Base-by-base conservation (phyloP, 2,797 vertebrate species). In the Leptatherina wallacei region DNA sequence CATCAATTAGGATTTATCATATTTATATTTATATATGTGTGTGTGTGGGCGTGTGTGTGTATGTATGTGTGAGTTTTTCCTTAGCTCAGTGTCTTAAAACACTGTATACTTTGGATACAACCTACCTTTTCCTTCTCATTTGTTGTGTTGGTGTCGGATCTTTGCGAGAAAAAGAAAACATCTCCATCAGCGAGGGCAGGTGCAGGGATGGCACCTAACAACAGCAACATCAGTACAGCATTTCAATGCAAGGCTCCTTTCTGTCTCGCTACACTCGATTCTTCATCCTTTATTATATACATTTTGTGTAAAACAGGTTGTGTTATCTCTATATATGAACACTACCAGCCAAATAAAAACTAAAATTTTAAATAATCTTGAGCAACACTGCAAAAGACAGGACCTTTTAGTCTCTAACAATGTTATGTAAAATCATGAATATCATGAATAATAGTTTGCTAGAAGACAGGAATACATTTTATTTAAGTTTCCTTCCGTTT, bases 91-190 rank as follows among this genome's bases (percentile, higher is more conserved):
- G 3, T 40, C 3, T 40, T 40, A 12, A 40, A 12, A 40, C 20
- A 18, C 1, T 47, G 1, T 3, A 16, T 1, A 33, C 10, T 59
- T 22, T 61, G 14, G 12, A 62, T 7, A 9, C 4, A 24, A 0
- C 66, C 16, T 81, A 92, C 92, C 91, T 87, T 89, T 40, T 85
- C 83, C 61, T 73, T 86, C 22, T 66, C 24, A 0, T 36, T 85
- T 30, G 55, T 9, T 32, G 58, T 20, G 38, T 75, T 80, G 73
- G 5, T 56, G 27, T 47, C 60, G 2, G 75, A 13, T 63, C 3
- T 54, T 61, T 83, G 44, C 11, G 86, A 67, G 69, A 92, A 92
- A 54, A 13, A 57, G 71, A 86, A 91, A 61, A 80, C 71, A 54
- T 89, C 88, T 65, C 27, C 27, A 38, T 33, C 49, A 35, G 11